Percentiles rank a stretch among this genome's conserved stretches.
Evolutionary conservation across 2,797 vertebrate genomes (phyloP).

Genomic region (Echiichthys vipera): DNA sequence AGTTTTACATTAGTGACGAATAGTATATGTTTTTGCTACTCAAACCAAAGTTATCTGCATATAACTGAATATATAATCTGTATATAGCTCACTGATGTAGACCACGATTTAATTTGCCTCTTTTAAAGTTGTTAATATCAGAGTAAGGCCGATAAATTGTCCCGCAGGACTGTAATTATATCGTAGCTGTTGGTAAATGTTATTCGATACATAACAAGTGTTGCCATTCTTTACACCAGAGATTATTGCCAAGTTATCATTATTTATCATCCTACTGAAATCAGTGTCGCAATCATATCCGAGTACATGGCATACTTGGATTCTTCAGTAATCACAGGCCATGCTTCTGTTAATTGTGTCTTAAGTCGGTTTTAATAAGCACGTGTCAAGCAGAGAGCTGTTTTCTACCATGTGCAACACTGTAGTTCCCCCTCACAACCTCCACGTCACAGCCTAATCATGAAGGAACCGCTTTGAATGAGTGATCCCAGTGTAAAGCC

Average conservation of each 20-base stretch:
- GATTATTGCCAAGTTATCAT: not conserved
- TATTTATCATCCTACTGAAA: not conserved
- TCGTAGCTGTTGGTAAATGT: not conserved
- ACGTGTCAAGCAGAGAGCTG: not conserved
- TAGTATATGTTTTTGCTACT: too few relatives aligned
- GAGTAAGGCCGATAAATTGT: too few relatives aligned
- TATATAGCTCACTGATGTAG: too few relatives aligned
- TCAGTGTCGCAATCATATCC: not conserved
- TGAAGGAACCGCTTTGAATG: conserved; percentile 59
- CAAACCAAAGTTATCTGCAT: too few relatives aligned
- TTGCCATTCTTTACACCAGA: not conserved
- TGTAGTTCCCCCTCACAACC: conserved; percentile 24
- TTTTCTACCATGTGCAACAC: not conserved
- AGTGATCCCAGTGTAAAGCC: conserved; percentile 1
- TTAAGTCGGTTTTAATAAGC: not conserved
- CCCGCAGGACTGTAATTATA: not conserved
- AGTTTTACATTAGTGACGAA: too few relatives aligned
- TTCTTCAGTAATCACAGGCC: not conserved
- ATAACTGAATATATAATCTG: too few relatives aligned
- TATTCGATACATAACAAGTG: not conserved
- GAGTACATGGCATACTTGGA: not conserved
- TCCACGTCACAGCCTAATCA: conserved; percentile 68
- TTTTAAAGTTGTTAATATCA: not conserved
- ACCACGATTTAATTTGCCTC: too few relatives aligned
- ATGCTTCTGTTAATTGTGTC: not conserved